Base-by-base conservation (phyloP, 2,888 invertebrate genomes). In the Eristalis tenax region DNA sequence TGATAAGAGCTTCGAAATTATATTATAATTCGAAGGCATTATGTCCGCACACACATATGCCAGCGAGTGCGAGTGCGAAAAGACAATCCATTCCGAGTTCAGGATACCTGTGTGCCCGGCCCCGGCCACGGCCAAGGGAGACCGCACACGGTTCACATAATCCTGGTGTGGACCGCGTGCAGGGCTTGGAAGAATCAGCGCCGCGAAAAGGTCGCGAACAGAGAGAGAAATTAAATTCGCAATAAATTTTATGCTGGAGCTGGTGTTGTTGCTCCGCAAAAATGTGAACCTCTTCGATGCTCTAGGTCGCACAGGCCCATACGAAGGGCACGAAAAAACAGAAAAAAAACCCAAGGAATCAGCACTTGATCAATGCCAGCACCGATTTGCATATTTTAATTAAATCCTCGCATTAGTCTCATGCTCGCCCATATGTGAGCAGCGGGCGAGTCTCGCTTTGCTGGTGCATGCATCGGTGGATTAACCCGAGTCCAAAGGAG, bases 311-410 rank as follows among this genome's bases (percentile, higher is more conserved):
- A 18, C 43, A n/a, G 6, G 43, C 43, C 18, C 43, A 18, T 6
- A 43, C 50, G 50, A 50, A 50, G 50, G 50, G 50, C 50, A 8
- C 50, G 50, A 28, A 13, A 38, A 82, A 50, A 32, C 73, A 88
- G 78, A 69, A 63, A 79, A 77, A 87, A 83, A 61, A 50, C 50
- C 50, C 8, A 50, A 50, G 50, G 79, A 80, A 90, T 91, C 90
- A 91, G 90, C 91, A 92, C 92, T 92, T 92, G 92, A 92, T 92
- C 91, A 92, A 92, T 91, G 92, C 92, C 92, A 92, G 87, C 90
- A 91, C 90, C 92, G 92, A 92, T 92, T 92, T 92, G 92, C 92
- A 92, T 92, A 92, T 92, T 92, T 92, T 92, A 92, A 92, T 92
- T 92, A 92, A 92, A 92, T 92, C 92, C 92, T 90, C 91, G 91